These are phyloP conservation scores for Phalangium opilio DNA, from an alignment of 2,888 invertebrate genomes.

Conservation along the genomic window DNA sequence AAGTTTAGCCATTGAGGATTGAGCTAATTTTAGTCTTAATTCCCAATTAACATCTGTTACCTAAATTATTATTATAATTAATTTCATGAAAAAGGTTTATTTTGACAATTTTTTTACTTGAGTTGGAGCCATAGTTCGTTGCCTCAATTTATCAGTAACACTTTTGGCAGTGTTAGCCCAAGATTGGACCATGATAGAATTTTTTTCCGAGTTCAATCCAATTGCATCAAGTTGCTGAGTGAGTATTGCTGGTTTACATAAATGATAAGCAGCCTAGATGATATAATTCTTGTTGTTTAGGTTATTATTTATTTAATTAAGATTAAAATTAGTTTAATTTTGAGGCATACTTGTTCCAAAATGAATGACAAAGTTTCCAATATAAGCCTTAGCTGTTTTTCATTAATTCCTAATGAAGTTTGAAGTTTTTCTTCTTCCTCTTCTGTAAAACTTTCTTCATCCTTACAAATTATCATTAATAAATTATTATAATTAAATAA, in stretches of 20 bases:
- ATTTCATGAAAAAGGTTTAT: not conserved
- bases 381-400: constrained; percentile 27
- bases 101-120: constrained; percentile 25
- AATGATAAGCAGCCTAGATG: constrained; percentile 30
- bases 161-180: constrained; percentile 28
- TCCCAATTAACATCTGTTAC: constrained; percentile 30
- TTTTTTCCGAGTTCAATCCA: constrained; percentile 28
- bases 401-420: constrained; percentile 25
- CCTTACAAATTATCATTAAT: constrained; percentile 19
- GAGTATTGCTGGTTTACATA: constrained; percentile 29
- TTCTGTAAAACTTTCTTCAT: constrained; percentile 30
- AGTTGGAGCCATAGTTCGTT: constrained; percentile 27
- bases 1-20: constrained; percentile 27
- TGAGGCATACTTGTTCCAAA: constrained; percentile 29
- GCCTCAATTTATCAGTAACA: constrained; percentile 27
- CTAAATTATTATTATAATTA: constrained; percentile 19
- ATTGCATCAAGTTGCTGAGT: constrained; percentile 27
- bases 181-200: constrained; percentile 26
- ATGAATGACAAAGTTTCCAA: constrained; percentile 30
- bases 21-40: constrained; percentile 29
- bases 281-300: constrained; percentile 6
- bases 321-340: too few species aligned
- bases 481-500: constrained; percentile 1
- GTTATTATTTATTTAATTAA: too few species aligned
- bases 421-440: constrained; percentile 30